phyloP scores from a whole-genome alignment of 2,113 vertebrate species.

The Scomber japonicus region DNA sequence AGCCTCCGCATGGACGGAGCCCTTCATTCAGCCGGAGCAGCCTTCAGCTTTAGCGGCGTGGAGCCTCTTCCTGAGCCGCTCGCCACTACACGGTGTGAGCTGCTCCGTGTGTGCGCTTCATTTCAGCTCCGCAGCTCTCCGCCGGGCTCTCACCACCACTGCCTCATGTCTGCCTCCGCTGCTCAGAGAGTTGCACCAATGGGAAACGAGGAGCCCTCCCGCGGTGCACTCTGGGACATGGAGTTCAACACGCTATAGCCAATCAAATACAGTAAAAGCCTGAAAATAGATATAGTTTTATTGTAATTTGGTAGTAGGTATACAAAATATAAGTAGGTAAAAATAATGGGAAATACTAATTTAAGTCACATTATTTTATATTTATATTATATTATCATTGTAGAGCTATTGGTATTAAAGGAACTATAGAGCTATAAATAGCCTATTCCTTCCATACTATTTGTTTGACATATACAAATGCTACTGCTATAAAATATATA shows the following conservation, averaged over 20 bases:
- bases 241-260: slow-evolving; percentile 42
- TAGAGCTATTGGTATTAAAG: no score
- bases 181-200: slow-evolving; percentile 78
- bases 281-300: not conserved
- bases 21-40: slow-evolving; percentile 74
- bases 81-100: slow-evolving; percentile 49
- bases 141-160: slow-evolving; percentile 58
- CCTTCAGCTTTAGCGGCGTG: slow-evolving; percentile 60
- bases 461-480: no score
- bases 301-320: not conserved
- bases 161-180: slow-evolving; percentile 76
- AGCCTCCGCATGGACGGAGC: slow-evolving; percentile 92
- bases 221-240: slow-evolving; percentile 74
- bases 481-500: no score
- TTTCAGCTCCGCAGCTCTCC: slow-evolving; percentile 68
- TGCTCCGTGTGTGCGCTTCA: slow-evolving; percentile 50
- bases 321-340: not conserved
- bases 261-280: not conserved
- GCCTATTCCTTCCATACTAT: no score
- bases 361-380: not conserved
- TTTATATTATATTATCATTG: not conserved
- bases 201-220: slow-evolving; percentile 32
- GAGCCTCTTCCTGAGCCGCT: slow-evolving; percentile 64
- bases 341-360: not conserved
- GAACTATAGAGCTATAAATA: no score